A percentile compares a stretch with the other conserved stretches of the same genome.
These are phyloP conservation scores for Pterostichus madidus DNA, from an alignment of 2,888 invertebrate species.

Conservation along the genomic window DNA sequence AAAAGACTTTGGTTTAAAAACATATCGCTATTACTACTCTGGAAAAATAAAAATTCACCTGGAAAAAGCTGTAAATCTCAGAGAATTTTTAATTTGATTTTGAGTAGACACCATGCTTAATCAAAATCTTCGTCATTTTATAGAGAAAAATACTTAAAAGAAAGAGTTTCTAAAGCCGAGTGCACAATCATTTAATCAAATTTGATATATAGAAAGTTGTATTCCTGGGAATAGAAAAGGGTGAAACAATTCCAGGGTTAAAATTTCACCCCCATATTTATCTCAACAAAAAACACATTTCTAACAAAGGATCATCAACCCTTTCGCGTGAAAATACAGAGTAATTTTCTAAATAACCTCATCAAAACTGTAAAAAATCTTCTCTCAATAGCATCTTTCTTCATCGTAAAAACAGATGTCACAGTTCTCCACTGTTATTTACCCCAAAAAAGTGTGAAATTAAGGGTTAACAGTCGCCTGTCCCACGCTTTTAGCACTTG, in stretches of 20 bases:
- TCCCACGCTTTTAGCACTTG: slow-evolving; percentile 56
- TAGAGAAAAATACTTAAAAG: no score
- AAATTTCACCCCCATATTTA: slow-evolving; percentile 19
- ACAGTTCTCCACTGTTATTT: slow-evolving; percentile 33
- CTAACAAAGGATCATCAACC: slow-evolving; percentile 18
- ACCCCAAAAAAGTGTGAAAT: slow-evolving; percentile 47
- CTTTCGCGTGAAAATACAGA: background rate
- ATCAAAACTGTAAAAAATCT: slow-evolving; percentile 13
- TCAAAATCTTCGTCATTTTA: no score
- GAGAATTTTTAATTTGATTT: no score
- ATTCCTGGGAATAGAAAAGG: background rate
- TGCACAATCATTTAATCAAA: no score
- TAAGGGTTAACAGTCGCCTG: slow-evolving; percentile 18
- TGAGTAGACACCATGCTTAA: no score
- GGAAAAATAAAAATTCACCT: no score
- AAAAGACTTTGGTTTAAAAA: no score
- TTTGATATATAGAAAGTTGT: no score
- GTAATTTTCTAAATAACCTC: background rate
- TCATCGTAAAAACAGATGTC: slow-evolving; percentile 25
- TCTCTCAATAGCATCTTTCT: background rate
- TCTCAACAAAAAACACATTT: slow-evolving; percentile 7
- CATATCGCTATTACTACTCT: no score
- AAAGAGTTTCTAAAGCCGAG: no score
- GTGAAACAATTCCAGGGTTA: background rate
- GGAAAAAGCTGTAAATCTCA: no score